Percentiles rank a stretch among this genome's conserved stretches.
phyloP scores from a whole-genome alignment of 1,140 invertebrate species.

The Subanguina moxae region DNA sequence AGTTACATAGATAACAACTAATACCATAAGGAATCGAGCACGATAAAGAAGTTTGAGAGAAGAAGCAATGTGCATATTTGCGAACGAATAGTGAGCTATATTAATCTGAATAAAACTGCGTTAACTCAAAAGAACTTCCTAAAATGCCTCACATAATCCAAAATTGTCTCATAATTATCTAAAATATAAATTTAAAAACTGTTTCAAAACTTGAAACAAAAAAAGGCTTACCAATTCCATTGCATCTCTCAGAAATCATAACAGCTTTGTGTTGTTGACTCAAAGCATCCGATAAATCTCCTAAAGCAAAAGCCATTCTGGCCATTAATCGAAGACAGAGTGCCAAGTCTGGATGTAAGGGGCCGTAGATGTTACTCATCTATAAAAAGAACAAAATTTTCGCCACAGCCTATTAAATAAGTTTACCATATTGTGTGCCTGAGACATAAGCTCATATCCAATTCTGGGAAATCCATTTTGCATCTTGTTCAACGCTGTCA shows the following conservation, averaged over 20 bases:
- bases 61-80: conserved; percentile 25
- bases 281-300: conserved; percentile 25
- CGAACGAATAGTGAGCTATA: conserved; percentile 36
- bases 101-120: conserved; percentile 20
- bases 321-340: conserved; percentile 39
- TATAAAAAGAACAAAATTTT: conserved; percentile 2
- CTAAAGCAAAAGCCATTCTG: conserved; percentile 25
- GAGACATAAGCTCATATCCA: conserved; percentile 30
- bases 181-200: no score
- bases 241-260: conserved; percentile 29
- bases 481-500: conserved; percentile 31
- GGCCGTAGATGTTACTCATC: conserved; percentile 36
- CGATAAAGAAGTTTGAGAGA: conserved; percentile 32
- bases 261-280: conserved; percentile 31
- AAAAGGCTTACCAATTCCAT: conserved; percentile 12
- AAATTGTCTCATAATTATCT: conserved; percentile 35
- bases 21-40: conserved; percentile 23
- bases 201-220: no score
- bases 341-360: conserved; percentile 31
- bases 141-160: conserved; percentile 27
- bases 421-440: conserved; percentile 15
- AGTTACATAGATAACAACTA: no score
- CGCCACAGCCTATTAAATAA: not conserved
- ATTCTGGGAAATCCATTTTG: conserved; percentile 27
- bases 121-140: not conserved